A percentile compares a stretch with the other conserved stretches of the same genome.
Evolutionary conservation across 2,888 invertebrate genomes (phyloP).

Genomic region (Coecobrya sp.): DNA sequence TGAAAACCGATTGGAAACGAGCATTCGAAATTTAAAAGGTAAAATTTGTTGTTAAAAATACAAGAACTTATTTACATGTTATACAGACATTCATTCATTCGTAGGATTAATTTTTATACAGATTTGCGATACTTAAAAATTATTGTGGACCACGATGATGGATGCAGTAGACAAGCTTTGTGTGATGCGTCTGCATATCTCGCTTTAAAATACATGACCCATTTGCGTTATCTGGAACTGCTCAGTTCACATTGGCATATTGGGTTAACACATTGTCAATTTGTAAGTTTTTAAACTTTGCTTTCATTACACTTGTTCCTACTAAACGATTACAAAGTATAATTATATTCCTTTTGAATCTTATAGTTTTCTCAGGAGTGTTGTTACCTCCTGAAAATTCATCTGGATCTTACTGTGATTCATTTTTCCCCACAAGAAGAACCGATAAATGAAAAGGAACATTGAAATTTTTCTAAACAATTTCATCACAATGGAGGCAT

Average conservation of each 20-base stretch:
- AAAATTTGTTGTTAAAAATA: background rate
- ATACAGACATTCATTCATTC: no score
- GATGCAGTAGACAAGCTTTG: conserved; percentile 14
- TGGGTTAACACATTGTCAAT: conserved; percentile 52
- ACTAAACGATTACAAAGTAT: background rate
- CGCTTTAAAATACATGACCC: background rate
- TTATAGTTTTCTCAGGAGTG: conserved; percentile 52
- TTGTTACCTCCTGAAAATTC: background rate
- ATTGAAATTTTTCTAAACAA: no score
- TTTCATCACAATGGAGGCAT: no score
- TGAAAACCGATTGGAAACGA: background rate
- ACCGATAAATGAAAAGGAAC: no score
- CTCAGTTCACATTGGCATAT: conserved; percentile 40
- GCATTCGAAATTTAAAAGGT: conserved; percentile 59
- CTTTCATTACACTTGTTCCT: background rate
- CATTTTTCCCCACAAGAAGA: conserved; percentile 30
- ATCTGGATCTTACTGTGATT: conserved; percentile 33
- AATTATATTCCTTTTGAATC: background rate
- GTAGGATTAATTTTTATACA: background rate
- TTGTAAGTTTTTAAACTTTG: conserved; percentile 47
- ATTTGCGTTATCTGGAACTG: conserved; percentile 39
- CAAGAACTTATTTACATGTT: no score
- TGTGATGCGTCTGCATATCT: conserved; percentile 53
- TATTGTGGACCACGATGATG: conserved; percentile 60
- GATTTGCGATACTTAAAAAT: conserved; percentile 51